Evolutionary conservation across 1,140 invertebrate genomes (phyloP), one percentile per base, ranked within the genome.

Genomic region (Hycleus phaleratus): DNA sequence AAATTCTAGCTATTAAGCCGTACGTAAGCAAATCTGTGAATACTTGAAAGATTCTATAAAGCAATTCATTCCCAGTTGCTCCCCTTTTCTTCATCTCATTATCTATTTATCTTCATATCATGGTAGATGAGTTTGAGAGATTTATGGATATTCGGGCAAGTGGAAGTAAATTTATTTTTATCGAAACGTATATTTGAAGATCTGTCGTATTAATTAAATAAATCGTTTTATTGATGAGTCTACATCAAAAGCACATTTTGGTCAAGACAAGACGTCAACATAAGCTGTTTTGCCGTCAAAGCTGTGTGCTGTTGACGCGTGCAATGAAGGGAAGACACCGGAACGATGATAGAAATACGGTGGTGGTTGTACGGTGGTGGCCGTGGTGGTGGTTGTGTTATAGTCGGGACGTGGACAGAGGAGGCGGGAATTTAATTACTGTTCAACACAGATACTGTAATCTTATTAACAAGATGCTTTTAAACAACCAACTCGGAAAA

Each of bases 211-310:
- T 7, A 32, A 32, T 32, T 7, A 32, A 32, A 4, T 7, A 32
- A 32, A 32, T 5, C 7, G 32, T 32, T 6, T 11, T 53, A 53
- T 53, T 46, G 51, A 53, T 53, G 38, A 45, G 32, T 53, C 38
- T 46, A 42, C 38, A 46, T 53, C 51, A 53, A 53, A 53, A 53
- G 32, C 32, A 53, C 51, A 53, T 53, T 38, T 53, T 46, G 51
- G 51, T 25, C 7, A 7, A 32, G 32, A 32, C 42, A 53, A 53
- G 51, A 53, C 51, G 51, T 53, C 51, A 53, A 32, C 50, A 44
- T 44, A 44, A 52, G 50, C 51, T 46, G 42, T 32, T 53, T 42
- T 38, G 42, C 46, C 45, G 51, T 53, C 51, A 53, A 53, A 53
- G 39, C 39, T 32, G 32, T 32, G 7, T 53, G 51, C 7, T 46